These are phyloP conservation scores for Antheraea pernyi DNA, from an alignment of 1,140 invertebrate species.

Conservation along the genomic window DNA sequence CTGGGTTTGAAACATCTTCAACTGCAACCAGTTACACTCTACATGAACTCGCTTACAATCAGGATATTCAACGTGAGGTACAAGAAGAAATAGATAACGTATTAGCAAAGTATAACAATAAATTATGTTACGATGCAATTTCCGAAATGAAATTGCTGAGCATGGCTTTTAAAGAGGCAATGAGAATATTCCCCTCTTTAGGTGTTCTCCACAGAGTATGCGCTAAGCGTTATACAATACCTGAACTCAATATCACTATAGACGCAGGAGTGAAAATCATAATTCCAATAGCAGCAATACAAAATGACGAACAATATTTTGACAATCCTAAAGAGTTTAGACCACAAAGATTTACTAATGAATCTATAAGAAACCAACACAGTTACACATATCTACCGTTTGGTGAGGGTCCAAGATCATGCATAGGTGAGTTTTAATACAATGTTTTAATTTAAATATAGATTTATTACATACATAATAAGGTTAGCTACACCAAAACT, in stretches of 20 bases:
- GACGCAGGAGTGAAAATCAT: constrained; percentile 73
- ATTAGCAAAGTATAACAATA: constrained; percentile 66
- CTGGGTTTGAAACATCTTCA: too few relatives aligned
- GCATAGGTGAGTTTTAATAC: constrained; percentile 78
- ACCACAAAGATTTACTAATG: constrained; percentile 79
- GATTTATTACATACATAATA: too few relatives aligned
- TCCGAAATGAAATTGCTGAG: constrained; percentile 79
- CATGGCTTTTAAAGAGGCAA: constrained; percentile 39
- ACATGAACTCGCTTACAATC: constrained; percentile 63
- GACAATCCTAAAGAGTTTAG: constrained; percentile 79
- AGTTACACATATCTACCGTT: constrained; percentile 82
- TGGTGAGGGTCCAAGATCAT: constrained; percentile 84
- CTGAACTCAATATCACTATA: constrained; percentile 56
- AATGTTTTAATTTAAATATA: too few relatives aligned
- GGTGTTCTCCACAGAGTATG: constrained; percentile 55
- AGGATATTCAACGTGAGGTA: constrained; percentile 69
- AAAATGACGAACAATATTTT: constrained; percentile 79
- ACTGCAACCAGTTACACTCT: too few relatives aligned
- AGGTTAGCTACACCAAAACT: too few relatives aligned
- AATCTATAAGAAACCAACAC: constrained; percentile 63
- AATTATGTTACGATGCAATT: constrained; percentile 80
- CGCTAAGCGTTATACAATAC: constrained; percentile 62
- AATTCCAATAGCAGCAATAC: constrained; percentile 80
- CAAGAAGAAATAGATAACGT: constrained; percentile 73
- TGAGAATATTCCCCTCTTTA: constrained; percentile 72